Conservation (phyloP, 2,797 vertebrate species). For the Xerus rutilus region DNA sequence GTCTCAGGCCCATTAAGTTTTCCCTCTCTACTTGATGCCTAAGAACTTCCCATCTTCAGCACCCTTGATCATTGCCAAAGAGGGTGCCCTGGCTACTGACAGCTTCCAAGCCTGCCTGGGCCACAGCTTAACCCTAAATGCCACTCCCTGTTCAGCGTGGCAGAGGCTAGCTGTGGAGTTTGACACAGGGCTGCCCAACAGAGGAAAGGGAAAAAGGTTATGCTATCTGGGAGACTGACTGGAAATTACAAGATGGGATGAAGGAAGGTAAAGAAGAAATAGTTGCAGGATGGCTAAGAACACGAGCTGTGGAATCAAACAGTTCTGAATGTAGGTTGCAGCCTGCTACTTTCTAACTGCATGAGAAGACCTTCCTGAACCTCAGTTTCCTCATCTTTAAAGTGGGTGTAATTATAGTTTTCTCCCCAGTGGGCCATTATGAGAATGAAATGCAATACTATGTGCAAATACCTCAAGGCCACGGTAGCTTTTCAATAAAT, state of each 20-base stretch:
- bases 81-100: neutral
- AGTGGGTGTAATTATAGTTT: neutral
- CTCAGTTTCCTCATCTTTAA: neutral
- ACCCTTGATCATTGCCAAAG: neutral
- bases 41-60: neutral
- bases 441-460: neutral
- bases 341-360: neutral
- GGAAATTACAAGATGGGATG: neutral
- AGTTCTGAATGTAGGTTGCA: neutral
- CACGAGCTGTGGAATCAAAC: neutral
- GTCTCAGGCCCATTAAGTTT: neutral
- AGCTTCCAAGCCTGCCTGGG: neutral
- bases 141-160: neutral
- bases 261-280: neutral
- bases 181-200: neutral
- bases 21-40: neutral
- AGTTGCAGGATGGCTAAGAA: neutral
- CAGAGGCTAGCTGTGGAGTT: neutral
- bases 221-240: neutral
- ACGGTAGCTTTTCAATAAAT: neutral
- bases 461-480: accelerated
- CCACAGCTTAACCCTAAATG: neutral
- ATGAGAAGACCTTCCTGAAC: neutral
- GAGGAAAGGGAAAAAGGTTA: neutral
- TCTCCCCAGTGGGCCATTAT: neutral